Base-by-base conservation (phyloP, 2,113 vertebrate genomes). In the Podiceps cristatus region DNA sequence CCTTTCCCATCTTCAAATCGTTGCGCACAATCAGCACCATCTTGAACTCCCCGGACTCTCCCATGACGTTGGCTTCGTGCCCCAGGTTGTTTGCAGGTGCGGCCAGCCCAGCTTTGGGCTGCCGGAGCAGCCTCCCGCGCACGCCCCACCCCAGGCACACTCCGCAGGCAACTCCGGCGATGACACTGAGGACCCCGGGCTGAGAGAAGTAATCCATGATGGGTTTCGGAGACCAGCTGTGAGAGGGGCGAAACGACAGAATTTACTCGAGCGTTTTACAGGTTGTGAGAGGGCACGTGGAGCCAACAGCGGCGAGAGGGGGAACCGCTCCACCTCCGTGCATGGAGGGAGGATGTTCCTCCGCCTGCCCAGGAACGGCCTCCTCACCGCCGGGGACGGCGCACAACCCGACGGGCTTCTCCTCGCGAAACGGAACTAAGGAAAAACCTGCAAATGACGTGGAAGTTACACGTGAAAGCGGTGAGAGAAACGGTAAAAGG, bases 1-100 rank as follows among this genome's bases (percentile, higher is more conserved):
- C 99, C 91, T 99, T 99, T 4, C 99, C 99, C 99, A 99, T 99
- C 97, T 99, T 99, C 86, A 99, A 94, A 95, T 99, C 99, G 3
- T 98, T 99, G 44, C 99, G 98, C 71, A 99, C 99, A 2, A 99
- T 96, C 55, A 99, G 97, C 37, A 99, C 98, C 99, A 99, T 98
- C 97, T 99, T 99, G 96, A 99, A 99, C 88, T 99, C 99, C 5
- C 99, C 99, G 0, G 98, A 97, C 63, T 99, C 99, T 19, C 99
- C 99, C 98, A 99, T 98, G 80, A 98, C 25, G n/a, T 95, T 98
- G 0, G 97, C 62, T 86, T 99, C 98, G 1, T 45, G 87, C 40
- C 92, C 94, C 1, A 56, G 11, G 31, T 95, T 79, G 28, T 10
- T 35, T 0, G 49, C 7, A 1, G 78, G 17, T 0, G 64, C 33